phyloP scores from a whole-genome alignment of 2,797 vertebrate genomes.

The Danio kyathit region DNA sequence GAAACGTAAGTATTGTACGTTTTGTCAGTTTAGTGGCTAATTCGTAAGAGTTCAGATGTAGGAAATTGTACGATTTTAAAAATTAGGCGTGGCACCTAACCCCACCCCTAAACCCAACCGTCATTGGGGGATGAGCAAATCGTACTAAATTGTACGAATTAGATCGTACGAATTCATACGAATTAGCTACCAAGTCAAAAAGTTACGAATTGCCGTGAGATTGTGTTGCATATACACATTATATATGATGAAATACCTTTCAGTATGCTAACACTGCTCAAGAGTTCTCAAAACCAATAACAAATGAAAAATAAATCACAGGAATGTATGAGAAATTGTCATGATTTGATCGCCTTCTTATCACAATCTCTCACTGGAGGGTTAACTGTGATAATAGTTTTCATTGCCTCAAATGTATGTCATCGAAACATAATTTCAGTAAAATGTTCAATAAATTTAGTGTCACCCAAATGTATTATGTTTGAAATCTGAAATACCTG shows the following conservation, averaged over 20 bases:
- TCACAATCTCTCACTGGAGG: neutral
- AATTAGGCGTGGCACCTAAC: too few species aligned
- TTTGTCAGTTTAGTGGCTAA: too few species aligned
- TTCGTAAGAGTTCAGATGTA: too few species aligned
- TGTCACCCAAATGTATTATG: slow-evolving; percentile 27
- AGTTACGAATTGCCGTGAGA: too few species aligned
- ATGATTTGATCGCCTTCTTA: neutral
- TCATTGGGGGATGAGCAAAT: too few species aligned
- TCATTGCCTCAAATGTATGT: neutral
- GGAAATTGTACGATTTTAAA: too few species aligned
- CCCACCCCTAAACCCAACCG: too few species aligned
- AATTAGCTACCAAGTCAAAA: too few species aligned
- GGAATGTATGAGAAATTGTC: neutral
- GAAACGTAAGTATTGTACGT: too few species aligned
- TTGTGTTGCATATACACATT: too few species aligned
- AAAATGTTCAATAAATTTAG: slow-evolving; percentile 11
- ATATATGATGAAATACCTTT: slow-evolving; percentile 25
- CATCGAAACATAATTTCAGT: slow-evolving; percentile 19
- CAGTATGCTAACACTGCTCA: slow-evolving; percentile 30
- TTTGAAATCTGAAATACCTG: neutral
- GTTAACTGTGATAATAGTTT: slow-evolving; percentile 2
- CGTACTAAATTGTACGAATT: too few species aligned
- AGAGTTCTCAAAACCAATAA: neutral
- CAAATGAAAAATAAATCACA: slow-evolving; percentile 1
- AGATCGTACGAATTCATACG: too few species aligned